Evolutionary conservation across 2,797 vertebrate species (phyloP).

Genomic region (Sebastes minor): DNA sequence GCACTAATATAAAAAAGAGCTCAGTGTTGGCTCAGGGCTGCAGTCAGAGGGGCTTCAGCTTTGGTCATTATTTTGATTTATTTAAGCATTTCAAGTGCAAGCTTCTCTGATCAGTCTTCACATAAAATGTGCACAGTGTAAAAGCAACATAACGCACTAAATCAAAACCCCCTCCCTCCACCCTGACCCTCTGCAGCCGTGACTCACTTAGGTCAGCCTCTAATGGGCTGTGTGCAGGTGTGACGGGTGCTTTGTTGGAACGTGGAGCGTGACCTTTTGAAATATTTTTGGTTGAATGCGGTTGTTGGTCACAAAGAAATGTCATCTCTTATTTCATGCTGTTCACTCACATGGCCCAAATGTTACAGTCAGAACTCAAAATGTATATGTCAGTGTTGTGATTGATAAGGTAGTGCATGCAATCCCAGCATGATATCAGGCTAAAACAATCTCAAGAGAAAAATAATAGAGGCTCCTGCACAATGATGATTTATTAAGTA

Average conservation of each 20-base stretch:
- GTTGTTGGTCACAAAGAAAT: neutral
- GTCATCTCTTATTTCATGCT: neutral
- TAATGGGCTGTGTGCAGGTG: slow-evolving; percentile 32
- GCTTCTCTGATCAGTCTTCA: neutral
- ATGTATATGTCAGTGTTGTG: no score
- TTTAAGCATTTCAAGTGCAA: slow-evolving; percentile 16
- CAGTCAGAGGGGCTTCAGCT: neutral
- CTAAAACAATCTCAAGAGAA: neutral
- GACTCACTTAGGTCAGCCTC: slow-evolving; percentile 5
- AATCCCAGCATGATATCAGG: neutral
- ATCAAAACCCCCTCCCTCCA: neutral
- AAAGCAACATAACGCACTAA: neutral
- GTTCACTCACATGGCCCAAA: neutral
- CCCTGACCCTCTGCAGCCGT: neutral
- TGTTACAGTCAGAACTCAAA: neutral
- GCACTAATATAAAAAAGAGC: neutral
- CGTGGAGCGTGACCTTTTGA: slow-evolving; percentile 9
- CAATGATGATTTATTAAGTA: neutral
- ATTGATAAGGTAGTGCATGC: neutral
- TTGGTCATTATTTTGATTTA: neutral
- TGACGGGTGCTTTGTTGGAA: neutral
- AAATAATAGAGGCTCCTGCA: neutral
- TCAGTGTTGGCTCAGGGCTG: neutral
- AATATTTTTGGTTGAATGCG: slow-evolving; percentile 8
- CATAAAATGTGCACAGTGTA: neutral